Conservation (phyloP, 2,797 vertebrate species). For the Protonibea diacanthus region DNA sequence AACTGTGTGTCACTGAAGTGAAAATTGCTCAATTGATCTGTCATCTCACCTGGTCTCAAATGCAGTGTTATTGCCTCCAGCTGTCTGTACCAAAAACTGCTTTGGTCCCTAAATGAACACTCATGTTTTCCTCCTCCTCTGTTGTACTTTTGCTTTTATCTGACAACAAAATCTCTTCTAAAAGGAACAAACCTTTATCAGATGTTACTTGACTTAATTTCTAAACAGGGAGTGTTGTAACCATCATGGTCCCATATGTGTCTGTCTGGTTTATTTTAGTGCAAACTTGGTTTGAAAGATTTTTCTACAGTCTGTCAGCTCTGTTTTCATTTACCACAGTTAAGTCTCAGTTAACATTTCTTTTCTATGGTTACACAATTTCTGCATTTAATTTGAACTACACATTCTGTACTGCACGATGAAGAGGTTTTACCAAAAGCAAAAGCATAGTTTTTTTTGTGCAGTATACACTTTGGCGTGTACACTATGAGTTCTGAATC, state of each 20-base stretch:
- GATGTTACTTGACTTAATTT: not conserved
- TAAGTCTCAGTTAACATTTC: conserved; percentile 4
- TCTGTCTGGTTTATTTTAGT: conserved; percentile 9
- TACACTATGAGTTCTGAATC: not conserved
- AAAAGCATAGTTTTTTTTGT: not conserved
- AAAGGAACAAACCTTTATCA: not conserved
- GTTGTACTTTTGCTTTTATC: not conserved
- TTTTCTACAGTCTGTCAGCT: conserved; percentile 6
- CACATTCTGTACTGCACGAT: not conserved
- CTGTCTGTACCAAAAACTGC: conserved; percentile 2
- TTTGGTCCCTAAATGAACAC: not conserved
- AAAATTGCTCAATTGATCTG: conserved; percentile 1
- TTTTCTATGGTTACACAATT: conserved; percentile 44
- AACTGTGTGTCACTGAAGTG: not conserved
- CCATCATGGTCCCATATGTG: not conserved
- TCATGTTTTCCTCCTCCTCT: not conserved
- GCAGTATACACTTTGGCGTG: not conserved
- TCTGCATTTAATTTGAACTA: not conserved
- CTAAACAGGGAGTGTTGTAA: conserved; percentile 8
- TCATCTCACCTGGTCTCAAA: conserved; percentile 17
- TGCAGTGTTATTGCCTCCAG: not conserved
- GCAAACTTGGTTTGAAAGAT: conserved; percentile 17
- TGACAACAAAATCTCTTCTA: conserved; percentile 16
- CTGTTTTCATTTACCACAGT: conserved; percentile 12
- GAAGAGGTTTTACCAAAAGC: not conserved